phyloP scores from a whole-genome alignment of 2,888 invertebrate genomes.

The Drosophila falleni region DNA sequence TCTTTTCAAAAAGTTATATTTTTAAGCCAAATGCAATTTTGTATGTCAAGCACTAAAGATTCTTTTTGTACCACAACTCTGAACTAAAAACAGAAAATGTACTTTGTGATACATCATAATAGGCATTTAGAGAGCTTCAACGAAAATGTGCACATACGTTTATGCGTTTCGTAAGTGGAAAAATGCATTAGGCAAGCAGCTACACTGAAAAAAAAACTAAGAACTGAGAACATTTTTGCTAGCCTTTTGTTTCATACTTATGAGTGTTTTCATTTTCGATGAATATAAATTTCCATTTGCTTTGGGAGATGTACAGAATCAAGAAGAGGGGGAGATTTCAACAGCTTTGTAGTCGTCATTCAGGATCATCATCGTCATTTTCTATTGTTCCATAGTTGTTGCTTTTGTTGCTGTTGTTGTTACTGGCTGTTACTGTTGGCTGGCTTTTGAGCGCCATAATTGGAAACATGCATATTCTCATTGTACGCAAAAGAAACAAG shows the following conservation, averaged over 20 bases:
- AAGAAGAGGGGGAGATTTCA: conserved; percentile 6
- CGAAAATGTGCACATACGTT: conserved; percentile 15
- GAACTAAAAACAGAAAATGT: conserved; percentile 4
- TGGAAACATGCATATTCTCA: conserved; percentile 79
- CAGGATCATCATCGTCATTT: conserved; percentile 27
- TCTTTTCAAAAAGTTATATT: not conserved
- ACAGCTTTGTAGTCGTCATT: conserved; percentile 43
- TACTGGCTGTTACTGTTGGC: conserved; percentile 45
- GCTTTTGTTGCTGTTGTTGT: conserved; percentile 22
- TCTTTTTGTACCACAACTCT: not conserved
- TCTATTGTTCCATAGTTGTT: conserved; percentile 51
- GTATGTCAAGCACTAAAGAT: conserved; percentile 27
- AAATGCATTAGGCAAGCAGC: conserved; percentile 52
- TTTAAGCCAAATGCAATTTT: conserved; percentile 8
- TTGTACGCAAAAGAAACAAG: conserved; percentile 59
- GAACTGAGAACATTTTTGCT: not conserved
- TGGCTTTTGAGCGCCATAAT: conserved; percentile 79
- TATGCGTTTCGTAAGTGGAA: conserved; percentile 45
- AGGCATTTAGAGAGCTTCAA: conserved; percentile 10
- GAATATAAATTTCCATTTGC: conserved; percentile 69
- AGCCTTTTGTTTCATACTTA: conserved; percentile 46
- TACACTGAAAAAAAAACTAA: not conserved
- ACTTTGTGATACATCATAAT: conserved; percentile 11
- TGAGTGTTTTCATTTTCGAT: conserved; percentile 55
- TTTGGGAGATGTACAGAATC: conserved; percentile 13